phyloP scores from a whole-genome alignment of 92 coral and sea anemone genomes.

The Epizoanthus rinbou region DNA sequence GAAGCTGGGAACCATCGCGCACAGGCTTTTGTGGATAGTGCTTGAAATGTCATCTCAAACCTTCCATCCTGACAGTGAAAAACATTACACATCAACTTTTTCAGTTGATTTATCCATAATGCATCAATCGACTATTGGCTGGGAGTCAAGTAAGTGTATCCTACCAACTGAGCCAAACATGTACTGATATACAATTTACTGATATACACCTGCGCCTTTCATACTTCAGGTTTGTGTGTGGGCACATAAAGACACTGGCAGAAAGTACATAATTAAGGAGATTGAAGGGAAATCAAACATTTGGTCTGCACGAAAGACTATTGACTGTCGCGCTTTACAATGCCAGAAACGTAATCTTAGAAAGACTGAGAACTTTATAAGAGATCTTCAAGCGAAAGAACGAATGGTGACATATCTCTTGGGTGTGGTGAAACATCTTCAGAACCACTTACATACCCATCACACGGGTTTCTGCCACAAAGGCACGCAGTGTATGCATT shows the following conservation, averaged over 20 bases:
- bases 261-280: conserved; percentile 21
- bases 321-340: conserved; percentile 50
- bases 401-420: conserved; percentile 61
- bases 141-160: too few relatives aligned
- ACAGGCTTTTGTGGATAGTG: too few relatives aligned
- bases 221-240: conserved; percentile 24
- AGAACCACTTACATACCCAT: conserved; percentile 58
- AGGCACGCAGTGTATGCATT: conserved; percentile 57
- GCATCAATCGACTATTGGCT: too few relatives aligned
- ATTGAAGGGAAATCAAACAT: conserved; percentile 19
- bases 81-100: too few relatives aligned
- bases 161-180: too few relatives aligned
- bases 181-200: too few relatives aligned
- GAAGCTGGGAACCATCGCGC: too few relatives aligned
- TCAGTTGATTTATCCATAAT: too few relatives aligned
- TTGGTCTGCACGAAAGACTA: conserved; percentile 25
- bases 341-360: conserved; percentile 48
- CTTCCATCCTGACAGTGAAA: too few relatives aligned
- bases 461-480: conserved; percentile 61
- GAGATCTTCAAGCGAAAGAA: conserved; percentile 62
- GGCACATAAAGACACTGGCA: background rate
- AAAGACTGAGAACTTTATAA: conserved; percentile 64
- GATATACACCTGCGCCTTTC: too few relatives aligned
- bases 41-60: too few relatives aligned
- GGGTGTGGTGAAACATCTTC: conserved; percentile 57